Evolutionary conservation across 1,140 invertebrate species (phyloP), one percentile per base, ranked within the genome.

Genomic region (Yoshiicerus persimilis): DNA sequence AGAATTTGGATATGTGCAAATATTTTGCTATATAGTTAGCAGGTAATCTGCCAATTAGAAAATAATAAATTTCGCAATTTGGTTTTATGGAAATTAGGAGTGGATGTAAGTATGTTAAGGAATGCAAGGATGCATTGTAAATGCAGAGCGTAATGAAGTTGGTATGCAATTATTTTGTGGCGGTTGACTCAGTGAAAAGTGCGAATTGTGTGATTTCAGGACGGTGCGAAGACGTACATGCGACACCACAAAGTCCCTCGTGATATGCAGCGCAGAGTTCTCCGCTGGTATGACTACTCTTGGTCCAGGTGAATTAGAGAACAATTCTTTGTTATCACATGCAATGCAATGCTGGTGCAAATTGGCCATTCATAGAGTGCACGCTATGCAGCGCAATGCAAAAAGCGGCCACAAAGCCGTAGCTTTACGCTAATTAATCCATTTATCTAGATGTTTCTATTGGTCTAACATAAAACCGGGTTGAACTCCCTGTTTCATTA

Each of bases 181-280:
- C n/a, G n/a, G n/a, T n/a, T 30, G 1, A 11, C 9, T 23, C 5
- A 39, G 10, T 36, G n/a, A 0, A 34, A 5, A 77, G 3, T 9
- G 16, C 27, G 25, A 20, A 27, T 87, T 84, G 34, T 64, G 39
- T 84, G 16, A 84, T 88, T 91, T 27, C 90, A 95, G 94, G 98
- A 99, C 92, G 97, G 97, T 83, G 98, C 98, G 56, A 99, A 99
- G 92, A 96, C 97, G 4, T 99, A 99, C 92, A 99, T 99, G 98
- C 94, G 97, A 91, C 97, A 98, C 92, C 98, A 99, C 93, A 99
- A 98, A 93, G 98, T 99, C 8, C 98, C 98, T 1, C 95, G 96
- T 30, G 97, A 97, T 10, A 98, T 99, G 96, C 98, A 99, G 92
- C 94, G 97, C 36, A 93, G 98, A 30, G 98, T 99, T 8, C 95